These are phyloP conservation scores for Lagopus muta DNA, from an alignment of 2,113 vertebrate genomes.

Conservation along the genomic window DNA sequence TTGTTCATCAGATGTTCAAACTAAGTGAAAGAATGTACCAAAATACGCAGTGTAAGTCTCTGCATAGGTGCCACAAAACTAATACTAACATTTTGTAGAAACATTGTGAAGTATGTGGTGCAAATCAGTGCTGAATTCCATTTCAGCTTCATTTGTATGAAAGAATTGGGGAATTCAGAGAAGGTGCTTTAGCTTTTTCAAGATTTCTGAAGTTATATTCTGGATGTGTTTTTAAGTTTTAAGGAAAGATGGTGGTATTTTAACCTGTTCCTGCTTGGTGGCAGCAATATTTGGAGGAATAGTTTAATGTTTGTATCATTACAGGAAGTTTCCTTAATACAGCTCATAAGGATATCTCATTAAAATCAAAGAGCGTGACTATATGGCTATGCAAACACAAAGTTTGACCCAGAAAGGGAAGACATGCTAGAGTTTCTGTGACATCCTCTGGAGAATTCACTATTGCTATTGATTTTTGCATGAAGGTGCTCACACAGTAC, in stretches of 20 bases:
- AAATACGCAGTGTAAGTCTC: neutral
- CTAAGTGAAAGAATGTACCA: neutral
- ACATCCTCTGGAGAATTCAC: neutral
- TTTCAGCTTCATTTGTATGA: neutral
- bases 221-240: neutral
- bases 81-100: neutral
- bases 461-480: constrained; percentile 52
- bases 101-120: neutral
- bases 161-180: neutral
- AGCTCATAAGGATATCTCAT: neutral
- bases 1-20: neutral
- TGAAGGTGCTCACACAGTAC: neutral
- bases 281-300: neutral
- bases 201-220: neutral
- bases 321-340: neutral
- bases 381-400: neutral
- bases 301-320: neutral
- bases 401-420: neutral
- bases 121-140: neutral
- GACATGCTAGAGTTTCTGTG: neutral
- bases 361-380: neutral
- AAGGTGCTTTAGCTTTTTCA: neutral
- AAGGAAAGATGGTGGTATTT: neutral
- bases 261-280: neutral
- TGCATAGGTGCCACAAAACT: neutral